These are phyloP conservation scores for Thysanoteuthis rhombus DNA, from an alignment of 2,888 invertebrate species.

Conservation along the genomic window DNA sequence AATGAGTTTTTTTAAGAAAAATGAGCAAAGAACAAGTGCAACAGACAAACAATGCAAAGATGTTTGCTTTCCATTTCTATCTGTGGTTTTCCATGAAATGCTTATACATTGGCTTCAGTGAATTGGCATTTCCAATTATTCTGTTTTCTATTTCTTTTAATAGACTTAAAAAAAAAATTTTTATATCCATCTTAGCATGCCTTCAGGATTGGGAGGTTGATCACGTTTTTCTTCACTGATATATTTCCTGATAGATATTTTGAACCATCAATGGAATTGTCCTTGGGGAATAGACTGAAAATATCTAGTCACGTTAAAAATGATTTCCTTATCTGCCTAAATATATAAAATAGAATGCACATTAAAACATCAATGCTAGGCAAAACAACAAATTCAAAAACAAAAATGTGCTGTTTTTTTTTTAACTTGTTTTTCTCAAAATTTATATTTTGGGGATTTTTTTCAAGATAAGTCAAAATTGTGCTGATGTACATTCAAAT, in stretches of 20 bases:
- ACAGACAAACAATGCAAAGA: too few species aligned
- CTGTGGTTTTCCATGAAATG: not conserved
- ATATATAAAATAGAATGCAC: not conserved
- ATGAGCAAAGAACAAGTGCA: too few species aligned
- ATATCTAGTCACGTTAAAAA: not conserved
- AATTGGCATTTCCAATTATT: not conserved
- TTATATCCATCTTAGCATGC: not conserved
- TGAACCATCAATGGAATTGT: not conserved
- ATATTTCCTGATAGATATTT: slow-evolving; percentile 39
- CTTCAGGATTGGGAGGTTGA: not conserved
- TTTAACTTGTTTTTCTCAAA: not conserved
- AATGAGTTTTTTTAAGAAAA: not conserved
- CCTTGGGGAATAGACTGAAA: not conserved
- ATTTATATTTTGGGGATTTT: too few species aligned
- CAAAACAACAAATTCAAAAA: not conserved
- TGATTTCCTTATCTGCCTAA: not conserved
- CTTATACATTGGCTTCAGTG: not conserved
- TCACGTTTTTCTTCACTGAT: slow-evolving; percentile 54
- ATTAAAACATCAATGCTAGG: not conserved
- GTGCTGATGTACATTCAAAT: not conserved
- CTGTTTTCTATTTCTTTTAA: not conserved
- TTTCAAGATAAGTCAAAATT: too few species aligned
- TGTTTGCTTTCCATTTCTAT: not conserved
- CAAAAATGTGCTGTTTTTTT: not conserved
- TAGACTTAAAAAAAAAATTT: not conserved